Evolutionary conservation across 2,888 invertebrate genomes (phyloP), one percentile per base, ranked within the genome.

Genomic region (Ernsta delagoae): DNA sequence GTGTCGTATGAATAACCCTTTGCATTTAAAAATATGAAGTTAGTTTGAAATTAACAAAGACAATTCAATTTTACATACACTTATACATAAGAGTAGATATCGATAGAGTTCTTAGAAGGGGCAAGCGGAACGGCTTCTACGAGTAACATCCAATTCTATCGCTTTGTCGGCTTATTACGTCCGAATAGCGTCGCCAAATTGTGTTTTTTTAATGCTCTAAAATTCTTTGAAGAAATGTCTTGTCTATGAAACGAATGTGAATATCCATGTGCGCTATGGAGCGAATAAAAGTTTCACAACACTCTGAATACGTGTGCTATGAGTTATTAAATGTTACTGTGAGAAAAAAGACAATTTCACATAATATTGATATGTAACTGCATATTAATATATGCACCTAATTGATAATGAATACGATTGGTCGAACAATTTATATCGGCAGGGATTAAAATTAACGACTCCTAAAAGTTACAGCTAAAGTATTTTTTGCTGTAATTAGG

Each of bases 141-240:
- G n/a, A n/a, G n/a, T n/a, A n/a, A 24, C 53, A n/a, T 34, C 34
- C 11, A 45, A 60, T 36, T 39, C 53, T 36, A 53, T 63, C 16
- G 41, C 62, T 63, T 39, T 53, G 53, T 41, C 63, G 53, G 63
- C 63, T 54, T 36, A 54, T 63, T 63, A 63, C 16, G 53, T 63
- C n/a, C 53, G 24, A 41, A 63, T 63, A 36, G 53, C 53, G 63
- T 54, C 53, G 63, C 39, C 50, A 41, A 54, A 54, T 62, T 62
- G 53, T 62, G 11, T n/a, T 63, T 62, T 50, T 62, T 62, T 62
- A 11, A 1, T 16, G 12, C 16, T n/a, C 9, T 11, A 36, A 62
- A 62, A 53, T 24, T 31, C 31, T 16, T 9, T 45, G 39, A 9
- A 16, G 31, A 48, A 16, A 6, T 31, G 31, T 5, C 34, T 36